These are phyloP conservation scores for Cheilinus undulatus DNA, from an alignment of 2,113 vertebrate genomes.

Conservation along the genomic window DNA sequence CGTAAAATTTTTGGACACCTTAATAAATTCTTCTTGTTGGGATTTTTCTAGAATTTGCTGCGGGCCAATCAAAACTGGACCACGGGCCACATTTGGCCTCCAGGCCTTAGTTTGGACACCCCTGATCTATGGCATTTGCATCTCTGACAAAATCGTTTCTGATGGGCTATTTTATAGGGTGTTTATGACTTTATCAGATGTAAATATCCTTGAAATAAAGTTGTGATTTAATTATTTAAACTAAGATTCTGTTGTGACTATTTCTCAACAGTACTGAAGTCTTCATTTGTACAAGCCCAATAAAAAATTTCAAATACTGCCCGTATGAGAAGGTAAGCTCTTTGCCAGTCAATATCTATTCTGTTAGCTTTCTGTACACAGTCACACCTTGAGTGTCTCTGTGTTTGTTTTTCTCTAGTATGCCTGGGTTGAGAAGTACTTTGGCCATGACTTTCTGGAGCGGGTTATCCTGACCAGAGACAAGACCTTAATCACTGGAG, in stretches of 20 bases:
- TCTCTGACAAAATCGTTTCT: too few species aligned
- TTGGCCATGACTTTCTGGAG: constrained; percentile 91
- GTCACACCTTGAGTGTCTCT: constrained; percentile 28
- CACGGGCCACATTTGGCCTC: too few species aligned
- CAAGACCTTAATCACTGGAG: constrained; percentile 92
- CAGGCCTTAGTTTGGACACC: too few species aligned
- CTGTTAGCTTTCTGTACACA: neutral
- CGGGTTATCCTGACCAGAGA: constrained; percentile 93
- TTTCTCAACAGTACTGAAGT: constrained; percentile 90
- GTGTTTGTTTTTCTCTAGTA: constrained; percentile 82
- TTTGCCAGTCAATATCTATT: constrained; percentile 6
- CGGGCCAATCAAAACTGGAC: too few species aligned
- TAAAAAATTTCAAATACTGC: constrained; percentile 91
- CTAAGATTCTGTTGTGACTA: constrained; percentile 30
- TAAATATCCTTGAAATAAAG: neutral
- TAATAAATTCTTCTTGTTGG: too few species aligned
- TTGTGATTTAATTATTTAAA: neutral
- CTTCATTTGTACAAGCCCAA: constrained; percentile 97
- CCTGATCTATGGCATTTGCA: too few species aligned
- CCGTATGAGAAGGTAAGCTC: constrained; percentile 93
- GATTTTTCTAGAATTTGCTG: too few species aligned
- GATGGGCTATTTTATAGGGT: too few species aligned
- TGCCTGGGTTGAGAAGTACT: constrained; percentile 95
- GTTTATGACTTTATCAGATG: neutral
- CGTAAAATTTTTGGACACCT: too few species aligned